Conservation (phyloP, 2,113 vertebrate species). For the Empidonax alnorum region DNA sequence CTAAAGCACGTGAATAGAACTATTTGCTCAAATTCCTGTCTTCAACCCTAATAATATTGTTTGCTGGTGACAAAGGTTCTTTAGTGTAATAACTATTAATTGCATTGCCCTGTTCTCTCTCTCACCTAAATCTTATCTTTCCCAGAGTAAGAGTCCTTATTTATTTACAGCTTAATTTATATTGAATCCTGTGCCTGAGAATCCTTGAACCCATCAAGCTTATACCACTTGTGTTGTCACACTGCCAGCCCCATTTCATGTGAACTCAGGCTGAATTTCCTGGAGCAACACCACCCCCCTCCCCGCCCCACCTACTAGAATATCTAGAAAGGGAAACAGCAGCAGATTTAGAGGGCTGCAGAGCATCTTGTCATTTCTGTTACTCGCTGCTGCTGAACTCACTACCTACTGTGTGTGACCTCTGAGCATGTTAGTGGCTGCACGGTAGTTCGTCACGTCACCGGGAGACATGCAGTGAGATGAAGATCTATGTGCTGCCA, state of each 20-base stretch:
- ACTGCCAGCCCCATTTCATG: not conserved
- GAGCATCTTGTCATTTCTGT: conserved; percentile 2
- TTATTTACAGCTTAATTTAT: conserved; percentile 45
- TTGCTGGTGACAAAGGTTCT: conserved; percentile 2
- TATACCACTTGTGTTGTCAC: not conserved
- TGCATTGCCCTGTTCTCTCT: not conserved
- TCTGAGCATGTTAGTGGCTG: not conserved
- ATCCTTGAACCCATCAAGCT: conserved; percentile 22
- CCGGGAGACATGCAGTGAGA: not conserved
- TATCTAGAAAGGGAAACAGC: not conserved
- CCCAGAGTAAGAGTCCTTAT: not conserved
- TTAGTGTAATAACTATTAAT: conserved; percentile 28
- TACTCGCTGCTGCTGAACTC: not conserved
- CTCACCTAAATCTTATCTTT: conserved; percentile 32
- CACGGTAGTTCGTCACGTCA: not conserved
- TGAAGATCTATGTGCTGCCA: not conserved
- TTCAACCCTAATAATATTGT: conserved; percentile 2
- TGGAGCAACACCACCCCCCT: not conserved
- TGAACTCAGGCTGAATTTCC: not conserved
- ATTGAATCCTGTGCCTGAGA: not conserved
- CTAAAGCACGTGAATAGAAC: not conserved
- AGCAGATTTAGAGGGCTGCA: not conserved
- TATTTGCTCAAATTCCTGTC: conserved; percentile 28
- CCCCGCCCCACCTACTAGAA: not conserved
- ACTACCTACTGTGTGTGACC: not conserved